A percentile compares a stretch with the other conserved stretches of the same genome.
Conservation (phyloP, 2,888 invertebrate genomes). For the Tethea ocularis region DNA sequence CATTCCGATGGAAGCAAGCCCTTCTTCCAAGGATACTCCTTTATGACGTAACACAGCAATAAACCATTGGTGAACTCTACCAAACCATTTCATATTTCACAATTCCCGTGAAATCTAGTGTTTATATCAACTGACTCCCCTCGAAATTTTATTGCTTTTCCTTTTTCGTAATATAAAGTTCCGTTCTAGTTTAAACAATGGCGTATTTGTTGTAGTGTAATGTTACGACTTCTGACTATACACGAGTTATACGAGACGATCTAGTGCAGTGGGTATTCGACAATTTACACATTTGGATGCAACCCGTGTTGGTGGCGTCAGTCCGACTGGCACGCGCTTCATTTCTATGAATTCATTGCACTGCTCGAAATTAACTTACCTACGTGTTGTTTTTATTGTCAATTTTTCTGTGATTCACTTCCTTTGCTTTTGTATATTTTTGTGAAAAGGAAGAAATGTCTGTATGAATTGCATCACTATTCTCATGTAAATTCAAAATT, state of each 20-base stretch:
- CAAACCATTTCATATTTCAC: conserved; percentile 6
- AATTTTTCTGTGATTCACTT: neutral
- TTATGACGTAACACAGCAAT: neutral
- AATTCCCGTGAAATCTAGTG: neutral
- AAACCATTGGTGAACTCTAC: neutral
- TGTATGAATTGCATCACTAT: neutral
- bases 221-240: conserved; percentile 22
- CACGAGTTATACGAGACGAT: conserved; percentile 21
- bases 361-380: conserved; percentile 16
- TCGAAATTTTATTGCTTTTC: conserved; percentile 8
- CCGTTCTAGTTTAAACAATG: conserved; percentile 9
- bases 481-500: neutral
- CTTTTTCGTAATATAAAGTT: conserved; percentile 1
- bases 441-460: neutral
- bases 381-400: conserved; percentile 2
- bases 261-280: conserved; percentile 34
- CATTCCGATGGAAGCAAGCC: neutral
- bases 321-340: conserved; percentile 17
- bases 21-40: neutral
- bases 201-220: conserved; percentile 7
- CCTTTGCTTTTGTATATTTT: neutral
- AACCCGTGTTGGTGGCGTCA: conserved; percentile 43
- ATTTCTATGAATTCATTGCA: conserved; percentile 7
- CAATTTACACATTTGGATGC: conserved; percentile 50
- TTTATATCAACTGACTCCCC: neutral